Evolutionary conservation across 2,888 invertebrate species (phyloP), one percentile per base, ranked within the genome.

Genomic region (Mechanitis mazaeus): DNA sequence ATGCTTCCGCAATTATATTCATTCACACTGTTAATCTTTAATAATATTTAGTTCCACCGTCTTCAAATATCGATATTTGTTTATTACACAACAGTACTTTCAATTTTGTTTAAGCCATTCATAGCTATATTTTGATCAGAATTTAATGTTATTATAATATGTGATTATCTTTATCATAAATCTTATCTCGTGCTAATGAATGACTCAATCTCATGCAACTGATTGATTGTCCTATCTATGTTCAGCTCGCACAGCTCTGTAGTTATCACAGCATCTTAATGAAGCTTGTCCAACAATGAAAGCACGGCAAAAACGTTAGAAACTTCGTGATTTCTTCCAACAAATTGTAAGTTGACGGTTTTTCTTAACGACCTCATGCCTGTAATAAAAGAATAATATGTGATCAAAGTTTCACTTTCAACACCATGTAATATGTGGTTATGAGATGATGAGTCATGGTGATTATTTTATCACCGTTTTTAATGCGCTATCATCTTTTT

Each of bases 371-470:
- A 73, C 66, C 67, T 68, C 63, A 59, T 57, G 62, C 60, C 81
- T 81, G 80, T 70, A 80, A 76, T 74, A 74, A 77, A 73, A 77
- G 64, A 77, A 71, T 68, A 67, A 72, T 64, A 71, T 64, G 64
- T 73, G 69, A 75, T 74, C 69, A 73, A 68, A 68, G 59, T 69
- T 72, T 74, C 68, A 72, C 74, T 77, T 77, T 70, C 69, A 63
- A 58, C 60, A 38, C 46, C 55, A 35, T 47, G 45, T 42, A 54
- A 58, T 53, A 46, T 58, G 56, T 20, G 54, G 56, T 61, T 61
- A 59, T 54, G 45, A 58, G 55, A 58, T 54, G 64, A 61, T 64
- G 58, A 59, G 42, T 60, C 61, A 64, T 45, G 56, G 58, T 58
- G 57, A 56, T 61, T 46, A 60, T 28, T n/a, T 35, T 31, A 45